A percentile compares a stretch with the other conserved stretches of the same genome.
These are phyloP conservation scores for Helobdella robusta DNA, from an alignment of 2,888 invertebrate species.

Conservation along the genomic window DNA sequence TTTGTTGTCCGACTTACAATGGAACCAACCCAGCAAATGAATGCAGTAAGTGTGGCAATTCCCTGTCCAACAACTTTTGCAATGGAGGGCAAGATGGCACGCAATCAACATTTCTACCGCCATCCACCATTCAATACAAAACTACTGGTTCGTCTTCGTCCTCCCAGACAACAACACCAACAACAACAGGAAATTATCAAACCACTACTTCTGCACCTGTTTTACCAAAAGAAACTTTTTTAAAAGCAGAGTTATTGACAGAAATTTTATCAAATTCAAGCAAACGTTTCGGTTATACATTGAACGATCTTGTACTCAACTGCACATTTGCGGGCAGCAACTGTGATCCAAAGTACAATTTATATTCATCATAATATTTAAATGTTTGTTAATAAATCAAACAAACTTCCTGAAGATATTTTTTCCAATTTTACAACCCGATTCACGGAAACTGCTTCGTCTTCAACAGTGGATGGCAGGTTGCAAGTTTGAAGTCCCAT, in stretches of 20 bases:
- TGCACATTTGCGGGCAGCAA: slow-evolving; percentile 31
- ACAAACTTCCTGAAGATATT: slow-evolving; percentile 20
- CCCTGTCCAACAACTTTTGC: no score
- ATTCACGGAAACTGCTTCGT: slow-evolving; percentile 33
- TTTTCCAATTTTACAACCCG: slow-evolving; percentile 28
- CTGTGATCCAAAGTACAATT: slow-evolving; percentile 27
- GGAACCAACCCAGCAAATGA: not conserved
- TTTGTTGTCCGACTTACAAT: slow-evolving; percentile 14
- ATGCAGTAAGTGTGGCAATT: no score
- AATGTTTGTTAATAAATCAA: not conserved
- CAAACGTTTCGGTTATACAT: slow-evolving; percentile 23
- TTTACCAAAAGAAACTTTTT: slow-evolving; percentile 16
- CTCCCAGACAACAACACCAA: not conserved
- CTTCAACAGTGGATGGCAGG: slow-evolving; percentile 32
- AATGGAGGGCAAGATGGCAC: no score
- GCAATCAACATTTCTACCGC: no score
- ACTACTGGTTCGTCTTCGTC: no score
- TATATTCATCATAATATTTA: not conserved
- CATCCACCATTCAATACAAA: no score
- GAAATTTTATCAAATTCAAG: slow-evolving; percentile 29
- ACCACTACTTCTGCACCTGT: not conserved
- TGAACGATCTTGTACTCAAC: slow-evolving; percentile 31
- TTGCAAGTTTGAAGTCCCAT: slow-evolving; percentile 17
- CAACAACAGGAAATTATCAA: not conserved
- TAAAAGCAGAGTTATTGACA: slow-evolving; percentile 25